Percentiles rank a stretch among this genome's conserved stretches.
Evolutionary conservation across 2,113 vertebrate species (phyloP).

Genomic region (Vulpes ferrilata): DNA sequence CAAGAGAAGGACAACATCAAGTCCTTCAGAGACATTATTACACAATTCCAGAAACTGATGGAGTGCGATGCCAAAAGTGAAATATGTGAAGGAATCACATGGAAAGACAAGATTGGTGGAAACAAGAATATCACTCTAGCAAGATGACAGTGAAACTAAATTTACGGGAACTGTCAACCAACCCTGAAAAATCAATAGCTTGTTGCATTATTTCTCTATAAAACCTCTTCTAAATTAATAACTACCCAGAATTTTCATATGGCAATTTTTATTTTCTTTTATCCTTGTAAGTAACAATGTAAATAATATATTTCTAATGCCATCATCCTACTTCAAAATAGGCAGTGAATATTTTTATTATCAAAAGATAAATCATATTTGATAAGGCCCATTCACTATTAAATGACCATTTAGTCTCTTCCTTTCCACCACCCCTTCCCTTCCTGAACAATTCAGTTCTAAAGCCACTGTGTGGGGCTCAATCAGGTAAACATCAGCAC

Average conservation of each 20-base stretch:
- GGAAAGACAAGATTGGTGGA: background rate
- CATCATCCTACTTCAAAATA: slow-evolving; percentile 25
- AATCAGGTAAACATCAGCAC: background rate
- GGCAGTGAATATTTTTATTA: background rate
- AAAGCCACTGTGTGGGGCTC: background rate
- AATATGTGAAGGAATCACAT: background rate
- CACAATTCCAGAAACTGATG: background rate
- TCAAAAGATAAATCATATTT: background rate
- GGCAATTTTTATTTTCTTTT: background rate
- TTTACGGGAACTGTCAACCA: background rate
- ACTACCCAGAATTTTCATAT: background rate
- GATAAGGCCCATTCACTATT: background rate
- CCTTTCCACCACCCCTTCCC: background rate
- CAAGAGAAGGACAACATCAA: background rate
- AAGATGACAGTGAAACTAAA: background rate
- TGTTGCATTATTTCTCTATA: background rate
- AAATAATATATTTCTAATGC: background rate
- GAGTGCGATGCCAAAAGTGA: background rate
- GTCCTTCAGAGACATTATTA: background rate
- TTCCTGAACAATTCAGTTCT: background rate
- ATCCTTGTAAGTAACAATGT: background rate
- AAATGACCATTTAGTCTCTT: slow-evolving; percentile 26
- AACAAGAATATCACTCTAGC: background rate
- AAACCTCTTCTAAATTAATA: background rate
- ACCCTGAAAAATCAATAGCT: slow-evolving; percentile 29